Conservation (phyloP, 2,888 invertebrate species). For the Drosophila pegasa region DNA sequence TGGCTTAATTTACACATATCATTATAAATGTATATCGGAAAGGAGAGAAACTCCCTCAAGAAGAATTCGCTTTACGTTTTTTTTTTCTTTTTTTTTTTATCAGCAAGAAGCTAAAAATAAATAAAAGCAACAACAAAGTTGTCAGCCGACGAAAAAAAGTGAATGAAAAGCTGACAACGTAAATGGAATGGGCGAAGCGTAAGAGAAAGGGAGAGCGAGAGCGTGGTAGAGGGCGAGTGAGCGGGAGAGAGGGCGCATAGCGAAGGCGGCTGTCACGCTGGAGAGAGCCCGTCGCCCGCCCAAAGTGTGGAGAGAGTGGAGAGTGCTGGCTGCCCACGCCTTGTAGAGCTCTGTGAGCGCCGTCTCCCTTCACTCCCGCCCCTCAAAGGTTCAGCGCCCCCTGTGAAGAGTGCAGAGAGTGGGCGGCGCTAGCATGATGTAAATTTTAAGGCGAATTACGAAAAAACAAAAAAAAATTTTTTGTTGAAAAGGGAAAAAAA, state of each 20-base stretch:
- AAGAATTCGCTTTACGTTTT: conserved; percentile 26
- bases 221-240: not conserved
- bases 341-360: conserved; percentile 40
- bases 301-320: conserved; percentile 23
- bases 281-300: not conserved
- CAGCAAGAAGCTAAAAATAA: conserved; percentile 51
- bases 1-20: not conserved
- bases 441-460: conserved; percentile 34
- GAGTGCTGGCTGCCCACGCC: conserved; percentile 39
- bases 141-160: conserved; percentile 39
- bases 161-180: conserved; percentile 47
- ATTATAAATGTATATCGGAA: not conserved
- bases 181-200: conserved; percentile 24
- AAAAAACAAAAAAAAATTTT: not conserved
- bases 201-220: conserved; percentile 13
- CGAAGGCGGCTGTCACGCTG: conserved; percentile 22
- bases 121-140: conserved; percentile 22
- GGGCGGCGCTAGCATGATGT: conserved; percentile 22
- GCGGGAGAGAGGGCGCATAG: conserved; percentile 1
- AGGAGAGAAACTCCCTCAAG: conserved; percentile 9
- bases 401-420: conserved; percentile 3
- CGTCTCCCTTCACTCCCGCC: not conserved
- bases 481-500: conserved; percentile 1
- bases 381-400: conserved; percentile 37
- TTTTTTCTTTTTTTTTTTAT: conserved; percentile 38